phyloP scores from a whole-genome alignment of 2,888 invertebrate genomes.

The Zele albiditarsus region DNA sequence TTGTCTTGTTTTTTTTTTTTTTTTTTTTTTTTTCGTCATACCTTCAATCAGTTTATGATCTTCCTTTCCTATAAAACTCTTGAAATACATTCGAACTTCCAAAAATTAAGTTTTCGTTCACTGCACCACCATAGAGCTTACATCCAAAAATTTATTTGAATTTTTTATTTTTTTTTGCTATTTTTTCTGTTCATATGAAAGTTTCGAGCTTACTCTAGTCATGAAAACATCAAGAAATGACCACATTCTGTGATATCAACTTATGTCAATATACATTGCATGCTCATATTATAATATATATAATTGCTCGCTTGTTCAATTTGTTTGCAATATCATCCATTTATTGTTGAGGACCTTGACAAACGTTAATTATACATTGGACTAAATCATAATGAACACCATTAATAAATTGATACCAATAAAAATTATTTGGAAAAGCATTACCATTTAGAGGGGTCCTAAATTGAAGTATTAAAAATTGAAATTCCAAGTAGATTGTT shows the following conservation, averaged over 20 bases:
- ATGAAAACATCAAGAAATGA: background rate
- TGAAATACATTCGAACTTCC: conserved; percentile 59
- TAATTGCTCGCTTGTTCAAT: conserved; percentile 39
- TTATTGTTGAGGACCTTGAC: conserved; percentile 33
- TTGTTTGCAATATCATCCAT: conserved; percentile 14
- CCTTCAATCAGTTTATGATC: conserved; percentile 43
- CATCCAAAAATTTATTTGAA: conserved; percentile 53
- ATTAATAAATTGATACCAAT: background rate
- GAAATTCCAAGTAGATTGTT: background rate
- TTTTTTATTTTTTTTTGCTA: background rate
- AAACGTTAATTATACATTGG: conserved; percentile 12
- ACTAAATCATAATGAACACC: background rate
- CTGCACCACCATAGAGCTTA: conserved; percentile 58
- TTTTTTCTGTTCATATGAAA: background rate
- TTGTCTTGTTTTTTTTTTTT: conserved; percentile 74
- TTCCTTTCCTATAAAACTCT: conserved; percentile 51
- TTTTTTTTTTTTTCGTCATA: conserved; percentile 61
- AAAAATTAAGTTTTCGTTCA: conserved; percentile 60
- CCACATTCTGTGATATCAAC: background rate
- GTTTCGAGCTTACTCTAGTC: background rate
- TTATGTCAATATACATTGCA: conserved; percentile 45
- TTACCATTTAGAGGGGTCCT: background rate
- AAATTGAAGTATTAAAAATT: background rate
- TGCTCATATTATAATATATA: conserved; percentile 33
- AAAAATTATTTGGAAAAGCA: background rate